phyloP scores from a whole-genome alignment of 2,113 vertebrate species.

The Aegithalos caudatus region DNA sequence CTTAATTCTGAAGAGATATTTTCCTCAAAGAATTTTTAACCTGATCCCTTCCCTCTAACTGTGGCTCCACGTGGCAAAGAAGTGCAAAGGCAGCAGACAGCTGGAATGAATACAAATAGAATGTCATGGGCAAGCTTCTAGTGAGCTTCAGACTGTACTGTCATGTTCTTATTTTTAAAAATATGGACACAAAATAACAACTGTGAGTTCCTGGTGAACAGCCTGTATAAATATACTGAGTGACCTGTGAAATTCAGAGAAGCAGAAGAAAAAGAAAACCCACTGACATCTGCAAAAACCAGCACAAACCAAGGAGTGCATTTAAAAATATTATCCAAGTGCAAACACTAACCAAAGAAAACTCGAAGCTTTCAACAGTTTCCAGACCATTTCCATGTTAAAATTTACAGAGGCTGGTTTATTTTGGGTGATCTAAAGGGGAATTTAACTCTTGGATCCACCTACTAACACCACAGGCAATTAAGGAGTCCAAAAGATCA shows the following conservation, averaged over 20 bases:
- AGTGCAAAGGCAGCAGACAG: slow-evolving; percentile 38
- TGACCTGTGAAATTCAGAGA: background rate
- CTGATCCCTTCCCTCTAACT: background rate
- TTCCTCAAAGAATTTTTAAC: slow-evolving; percentile 3
- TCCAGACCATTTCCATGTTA: background rate
- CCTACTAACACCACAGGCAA: background rate
- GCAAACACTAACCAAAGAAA: background rate
- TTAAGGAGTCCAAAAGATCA: slow-evolving; percentile 6
- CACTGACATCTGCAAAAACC: background rate
- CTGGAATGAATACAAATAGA: slow-evolving; percentile 22
- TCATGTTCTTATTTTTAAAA: background rate
- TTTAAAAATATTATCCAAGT: background rate
- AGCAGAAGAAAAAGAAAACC: background rate
- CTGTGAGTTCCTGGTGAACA: background rate
- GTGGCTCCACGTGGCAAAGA: background rate
- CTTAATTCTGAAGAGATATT: background rate
- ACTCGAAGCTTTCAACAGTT: background rate
- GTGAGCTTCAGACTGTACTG: background rate
- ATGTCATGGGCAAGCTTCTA: background rate
- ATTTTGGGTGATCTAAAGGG: background rate
- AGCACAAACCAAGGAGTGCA: background rate
- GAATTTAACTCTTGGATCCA: background rate
- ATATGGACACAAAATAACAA: background rate
- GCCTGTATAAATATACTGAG: background rate
- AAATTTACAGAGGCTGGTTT: background rate